Evolutionary conservation across 1,140 invertebrate genomes (phyloP), one percentile per base, ranked within the genome.

Genomic region (Pogonomyrmex barbatus): DNA sequence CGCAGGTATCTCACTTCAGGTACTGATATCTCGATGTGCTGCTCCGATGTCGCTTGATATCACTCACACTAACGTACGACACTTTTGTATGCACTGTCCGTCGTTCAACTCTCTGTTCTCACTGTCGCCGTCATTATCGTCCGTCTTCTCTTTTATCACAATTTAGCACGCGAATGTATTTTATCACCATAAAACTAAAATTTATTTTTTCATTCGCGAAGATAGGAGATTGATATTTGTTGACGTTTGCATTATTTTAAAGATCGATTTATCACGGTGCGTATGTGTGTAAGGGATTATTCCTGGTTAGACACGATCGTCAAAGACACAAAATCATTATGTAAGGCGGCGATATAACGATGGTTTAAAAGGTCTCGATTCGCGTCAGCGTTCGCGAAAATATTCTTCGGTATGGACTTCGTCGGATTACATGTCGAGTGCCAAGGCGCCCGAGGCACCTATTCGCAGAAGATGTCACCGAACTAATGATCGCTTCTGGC

Each of bases 71-170:
- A 73, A 45, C 52, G 1, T 82, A 39, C 85, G 79, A 52, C 88
- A 90, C 88, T 89, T 83, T 75, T 62, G 73, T 24, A 90, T 54
- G 75, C 88, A 90, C 88, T 68, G 62, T 42, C 75, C 87, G 30
- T 30, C 42, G 52, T 75, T 82, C 33, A 77, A 87, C 87, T 89
- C 87, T 89, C 58, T 36, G 67, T 65, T 68, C n/a, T 68, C 54
- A 52, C 56, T 60, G 45, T 42, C 58, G 58, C 36, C 58, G 54
- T 67, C n/a, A 4, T 75, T 47, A 45, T 50, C 58, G 47, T 78
- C 17, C 36, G 33, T 56, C 54, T 56, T 33, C 17, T 9, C 17
- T 10, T 52, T 50, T 60, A 52, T 83, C 71, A 68, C 56, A 12
- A 58, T 42, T 68, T 42, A 39, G 50, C 24, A 17, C 39, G 42